Conservation (phyloP, 2,797 vertebrate genomes). For the Chiloscyllium punctatum region DNA sequence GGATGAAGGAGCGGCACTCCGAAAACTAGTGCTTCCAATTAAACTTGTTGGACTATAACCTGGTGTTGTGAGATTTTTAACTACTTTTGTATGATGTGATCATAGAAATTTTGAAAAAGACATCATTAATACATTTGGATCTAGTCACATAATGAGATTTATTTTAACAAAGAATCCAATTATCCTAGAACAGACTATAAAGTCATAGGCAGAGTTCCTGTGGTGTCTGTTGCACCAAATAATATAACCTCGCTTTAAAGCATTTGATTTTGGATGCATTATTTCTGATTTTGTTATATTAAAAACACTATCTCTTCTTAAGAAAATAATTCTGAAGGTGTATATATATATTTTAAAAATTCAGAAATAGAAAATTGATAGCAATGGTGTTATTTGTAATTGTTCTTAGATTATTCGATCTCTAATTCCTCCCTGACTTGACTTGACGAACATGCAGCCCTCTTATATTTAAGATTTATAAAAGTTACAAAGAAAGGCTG, state of each 20-base stretch:
- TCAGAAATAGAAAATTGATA: neutral
- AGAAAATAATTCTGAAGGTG: neutral
- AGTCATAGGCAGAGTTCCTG: neutral
- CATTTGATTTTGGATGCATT: neutral
- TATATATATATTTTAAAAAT: neutral
- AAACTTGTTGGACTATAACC: too few species aligned
- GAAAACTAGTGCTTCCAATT: too few species aligned
- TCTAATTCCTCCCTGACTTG: neutral
- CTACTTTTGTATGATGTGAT: neutral
- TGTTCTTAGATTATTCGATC: neutral
- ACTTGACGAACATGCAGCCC: neutral
- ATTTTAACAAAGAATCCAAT: neutral
- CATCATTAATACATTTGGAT: neutral
- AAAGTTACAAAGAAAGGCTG: too few species aligned
- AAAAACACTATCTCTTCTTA: neutral
- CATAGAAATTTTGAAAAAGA: neutral
- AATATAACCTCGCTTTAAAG: neutral
- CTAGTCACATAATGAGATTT: neutral
- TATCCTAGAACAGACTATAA: neutral
- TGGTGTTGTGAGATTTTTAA: too few species aligned
- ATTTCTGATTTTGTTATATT: neutral
- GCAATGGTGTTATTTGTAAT: neutral
- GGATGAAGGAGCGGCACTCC: too few species aligned
- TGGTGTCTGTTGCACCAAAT: neutral
- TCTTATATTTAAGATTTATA: neutral